phyloP scores from a whole-genome alignment of 2,797 vertebrate genomes.

The Gila robusta region DNA sequence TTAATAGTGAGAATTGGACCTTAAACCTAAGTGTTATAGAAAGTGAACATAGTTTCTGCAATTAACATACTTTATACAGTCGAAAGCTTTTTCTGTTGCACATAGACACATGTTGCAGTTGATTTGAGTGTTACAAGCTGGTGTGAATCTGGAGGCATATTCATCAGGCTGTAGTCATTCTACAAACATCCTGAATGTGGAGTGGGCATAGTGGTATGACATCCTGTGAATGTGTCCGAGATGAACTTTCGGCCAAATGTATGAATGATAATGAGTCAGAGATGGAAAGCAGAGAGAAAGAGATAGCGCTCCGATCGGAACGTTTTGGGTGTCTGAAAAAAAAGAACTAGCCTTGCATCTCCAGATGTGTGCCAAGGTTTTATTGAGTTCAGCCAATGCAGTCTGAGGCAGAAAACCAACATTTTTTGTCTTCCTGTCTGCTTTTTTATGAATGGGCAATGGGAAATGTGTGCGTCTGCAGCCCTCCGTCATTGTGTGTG shows the following conservation, averaged over 20 bases:
- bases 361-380: slow-evolving; percentile 42
- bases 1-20: not conserved
- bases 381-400: slow-evolving; percentile 55
- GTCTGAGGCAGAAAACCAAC: slow-evolving; percentile 54
- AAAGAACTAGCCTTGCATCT: slow-evolving; percentile 31
- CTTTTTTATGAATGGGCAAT: slow-evolving; percentile 67
- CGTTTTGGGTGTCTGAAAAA: slow-evolving; percentile 34
- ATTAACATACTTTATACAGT: not conserved
- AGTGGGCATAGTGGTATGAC: slow-evolving; percentile 46
- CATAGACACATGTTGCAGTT: slow-evolving; percentile 13
- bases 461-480: slow-evolving; percentile 44
- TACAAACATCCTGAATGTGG: slow-evolving; percentile 40
- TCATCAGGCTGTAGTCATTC: slow-evolving; percentile 45
- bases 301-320: slow-evolving; percentile 19
- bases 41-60: not conserved
- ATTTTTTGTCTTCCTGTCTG: slow-evolving; percentile 49
- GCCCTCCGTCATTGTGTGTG: slow-evolving; percentile 57
- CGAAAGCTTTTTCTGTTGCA: not conserved
- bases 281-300: slow-evolving; percentile 39
- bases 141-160: slow-evolving; percentile 29
- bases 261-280: slow-evolving; percentile 58
- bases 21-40: not conserved
- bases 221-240: slow-evolving; percentile 48
- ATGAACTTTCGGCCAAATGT: slow-evolving; percentile 38
- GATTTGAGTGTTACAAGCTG: slow-evolving; percentile 23